Evolutionary conservation across 2,113 vertebrate genomes (phyloP), one percentile per base, ranked within the genome.

Genomic region (Oreotrochilus melanogaster): DNA sequence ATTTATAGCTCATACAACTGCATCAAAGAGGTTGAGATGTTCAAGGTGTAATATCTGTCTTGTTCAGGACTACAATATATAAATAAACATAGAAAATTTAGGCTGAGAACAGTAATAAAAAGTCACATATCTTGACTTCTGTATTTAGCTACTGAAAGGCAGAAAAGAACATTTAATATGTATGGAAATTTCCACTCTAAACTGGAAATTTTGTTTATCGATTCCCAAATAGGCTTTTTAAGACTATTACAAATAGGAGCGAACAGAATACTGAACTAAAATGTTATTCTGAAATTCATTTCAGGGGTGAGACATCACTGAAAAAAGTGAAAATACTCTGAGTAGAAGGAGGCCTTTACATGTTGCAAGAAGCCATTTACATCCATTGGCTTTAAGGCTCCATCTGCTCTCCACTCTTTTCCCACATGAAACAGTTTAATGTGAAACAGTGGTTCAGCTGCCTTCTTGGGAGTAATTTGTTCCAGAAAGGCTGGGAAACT

Each of bases 31-130:
- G 66, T 82, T 75, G 33, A 70, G n/a, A 86, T 45, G 75, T 92
- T 92, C 83, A 94, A 57, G 78, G 86, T 93, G 28, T 87, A 93
- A 60, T 91, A 93, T 92, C 86, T 95, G 76, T 37, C 60, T 95
- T 96, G 21, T 78, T 39, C 73, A 88, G 84, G 42, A 76, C 37
- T 54, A 66, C 39, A 64, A 24, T 42, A 72, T 87, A 96, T 95
- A 96, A 97, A 97, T 97, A 96, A 95, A 96, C 78, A 93, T 89
- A 75, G 86, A 84, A 81, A 81, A 88, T 79, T 70, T 90, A 92
- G 80, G 39, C 53, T 47, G 48, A 94, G 93, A 79, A 69, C 66
- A 54, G 10, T 89, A 96, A 96, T 95, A 96, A 91, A 91, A 94
- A 83, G 50, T 83, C 74, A 87, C 65, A 61, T 85, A 85, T 87